Conservation (phyloP, 2,888 invertebrate genomes). For the Nephrotoma appendiculata region DNA sequence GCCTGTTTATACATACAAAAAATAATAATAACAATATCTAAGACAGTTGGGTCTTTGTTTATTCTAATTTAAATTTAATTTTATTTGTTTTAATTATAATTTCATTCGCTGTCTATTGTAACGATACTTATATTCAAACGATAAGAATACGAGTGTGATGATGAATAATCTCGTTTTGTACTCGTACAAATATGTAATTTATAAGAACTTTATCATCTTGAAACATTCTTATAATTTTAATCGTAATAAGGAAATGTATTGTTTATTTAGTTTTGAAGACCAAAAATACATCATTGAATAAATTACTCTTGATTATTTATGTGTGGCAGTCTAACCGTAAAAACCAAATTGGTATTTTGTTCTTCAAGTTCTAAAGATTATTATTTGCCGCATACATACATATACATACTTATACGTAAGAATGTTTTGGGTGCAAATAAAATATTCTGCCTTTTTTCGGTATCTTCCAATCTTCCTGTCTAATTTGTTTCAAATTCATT, state of each 20-base stretch:
- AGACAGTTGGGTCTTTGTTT: neutral
- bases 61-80: neutral
- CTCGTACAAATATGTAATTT: neutral
- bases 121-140: neutral
- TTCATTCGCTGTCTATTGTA: neutral
- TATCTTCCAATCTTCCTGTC: neutral
- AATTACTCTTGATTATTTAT: neutral
- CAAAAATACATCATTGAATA: neutral
- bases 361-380: neutral
- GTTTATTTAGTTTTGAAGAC: neutral
- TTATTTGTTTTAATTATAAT: slow-evolving; percentile 3
- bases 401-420: too few species aligned
- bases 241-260: too few species aligned
- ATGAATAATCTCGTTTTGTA: neutral
- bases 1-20: neutral
- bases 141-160: neutral
- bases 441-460: neutral
- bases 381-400: neutral
- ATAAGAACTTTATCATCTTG: neutral
- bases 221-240: neutral
- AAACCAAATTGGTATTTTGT: too few species aligned
- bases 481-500: neutral
- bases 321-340: neutral
- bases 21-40: neutral
- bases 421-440: neutral